Evolutionary conservation across 2,797 vertebrate genomes (phyloP), one percentile per base, ranked within the genome.

Genomic region (Hippoglossus hippoglossus): DNA sequence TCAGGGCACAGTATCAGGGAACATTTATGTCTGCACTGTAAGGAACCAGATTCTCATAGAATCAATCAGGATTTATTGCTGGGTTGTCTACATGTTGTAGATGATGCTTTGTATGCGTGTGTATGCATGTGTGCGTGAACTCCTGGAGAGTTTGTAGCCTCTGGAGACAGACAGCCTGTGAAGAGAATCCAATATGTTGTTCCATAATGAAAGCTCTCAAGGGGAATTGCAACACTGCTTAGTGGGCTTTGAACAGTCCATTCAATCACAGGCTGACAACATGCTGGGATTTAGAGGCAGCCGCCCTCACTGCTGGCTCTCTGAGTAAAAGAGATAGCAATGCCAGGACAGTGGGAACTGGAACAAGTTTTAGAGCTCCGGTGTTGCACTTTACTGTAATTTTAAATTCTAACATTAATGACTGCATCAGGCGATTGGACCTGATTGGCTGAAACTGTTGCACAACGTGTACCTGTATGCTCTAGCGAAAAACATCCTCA

Each of bases 191-290:
- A 93, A 92, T 93, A 91, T 92, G 86, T 81, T 86, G 82, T 91
- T 87, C 79, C 82, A 84, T 94, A 93, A 94, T 94, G 90, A 93
- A 93, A 91, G 85, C 90, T 93, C 91, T 90, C 85, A 83, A 83
- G 84, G 80, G 85, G 91, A 90, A 88, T 92, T 73, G 58, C 82
- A 75, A 73, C 77, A 81, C 87, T 88, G 91, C 92, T 94, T 90
- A 91, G 81, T 58, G 80, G 88, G 90, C 89, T 94, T 93, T 92
- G 92, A 87, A 79, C 73, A 84, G 88, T 87, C 83, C 88, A 87
- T 91, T 93, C 88, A 91, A 89, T 92, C 90, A 92, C 81, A 78
- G 83, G 78, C 85, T 86, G 83, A 79, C 87, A 89, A 84, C 86
- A 83, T 84, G 81, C 87, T 73, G 83, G 89, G 92, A 91, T 93